Base-by-base conservation (phyloP, 2,797 vertebrate genomes). In the Urophycis tenuis region DNA sequence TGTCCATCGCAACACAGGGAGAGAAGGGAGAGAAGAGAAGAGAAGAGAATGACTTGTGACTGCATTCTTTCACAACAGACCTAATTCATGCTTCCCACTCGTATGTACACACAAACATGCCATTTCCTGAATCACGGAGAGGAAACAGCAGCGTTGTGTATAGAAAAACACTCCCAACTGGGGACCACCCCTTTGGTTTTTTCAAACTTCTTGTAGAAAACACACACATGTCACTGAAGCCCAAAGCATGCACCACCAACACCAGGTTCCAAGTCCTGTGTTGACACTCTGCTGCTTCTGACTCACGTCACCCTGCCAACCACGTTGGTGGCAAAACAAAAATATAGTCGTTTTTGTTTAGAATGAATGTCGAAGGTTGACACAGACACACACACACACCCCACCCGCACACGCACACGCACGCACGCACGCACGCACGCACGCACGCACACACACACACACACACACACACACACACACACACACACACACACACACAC, bases 1-100 rank as follows among this genome's bases (percentile, higher is more conserved):
- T 91, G 75, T n/a, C 8, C 39, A 75, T 29, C 29, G 31, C 19
- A 64, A 32, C n/a, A n/a, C n/a, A 7, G 22, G 25, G 25, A 67
- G 11, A 3, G 12, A 67, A 10, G 29, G 60, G 29, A 29, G 25
- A 64, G 60, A 49, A 49, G 45, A 49, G 17, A 49, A 49, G 12
- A 41, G n/a, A n/a, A n/a, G n/a, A 41, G 39, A 41, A 6, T 17
- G 3, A 49, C 41, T 49, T 17, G 19, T 67, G 25, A 67, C n/a
- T 67, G 60, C 60, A 29, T 30, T 29, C 25, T 67, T 64, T 64
- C 25, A n/a, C 8, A 25, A 8, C 8, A 60, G 25, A 22, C 49
- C 5, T n/a, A 3, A 60, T 60, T 60, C 49, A 60, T 7, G 49
- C 49, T 17, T 60, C 53, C 53, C 17, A 60, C 53, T 60, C 6